phyloP scores from a whole-genome alignment of 2,113 vertebrate species.

The Strigops habroptila region DNA sequence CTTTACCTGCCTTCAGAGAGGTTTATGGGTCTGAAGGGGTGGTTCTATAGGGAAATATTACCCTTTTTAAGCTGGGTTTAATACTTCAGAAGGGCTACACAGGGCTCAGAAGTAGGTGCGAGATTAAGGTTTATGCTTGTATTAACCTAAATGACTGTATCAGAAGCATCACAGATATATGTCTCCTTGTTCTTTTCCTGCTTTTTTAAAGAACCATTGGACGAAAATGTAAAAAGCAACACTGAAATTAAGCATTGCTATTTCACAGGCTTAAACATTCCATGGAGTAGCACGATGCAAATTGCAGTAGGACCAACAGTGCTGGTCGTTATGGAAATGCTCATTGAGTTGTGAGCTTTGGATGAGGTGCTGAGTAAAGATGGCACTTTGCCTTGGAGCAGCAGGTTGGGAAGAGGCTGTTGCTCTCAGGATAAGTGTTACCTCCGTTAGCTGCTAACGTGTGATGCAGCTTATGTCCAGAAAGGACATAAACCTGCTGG shows the following conservation, averaged over 20 bases:
- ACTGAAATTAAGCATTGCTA: background rate
- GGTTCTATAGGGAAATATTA: background rate
- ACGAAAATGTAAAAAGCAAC: background rate
- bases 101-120: background rate
- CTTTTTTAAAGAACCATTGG: background rate
- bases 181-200: background rate
- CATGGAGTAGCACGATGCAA: background rate
- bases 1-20: background rate
- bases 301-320: background rate
- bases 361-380: background rate
- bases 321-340: background rate
- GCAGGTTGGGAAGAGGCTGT: background rate
- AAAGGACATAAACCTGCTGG: background rate
- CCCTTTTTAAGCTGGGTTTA: background rate
- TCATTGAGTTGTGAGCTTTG: background rate
- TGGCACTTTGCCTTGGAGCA: background rate
- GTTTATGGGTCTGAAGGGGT: background rate
- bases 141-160: background rate
- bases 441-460: background rate
- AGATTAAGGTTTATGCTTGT: background rate
- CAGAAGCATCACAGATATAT: background rate
- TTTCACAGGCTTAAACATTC: background rate
- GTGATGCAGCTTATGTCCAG: background rate
- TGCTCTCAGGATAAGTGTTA: background rate
- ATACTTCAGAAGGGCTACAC: background rate